Evolutionary conservation across 2,113 vertebrate species (phyloP), one percentile per base, ranked within the genome.

Genomic region (Triplophysa dalaica): DNA sequence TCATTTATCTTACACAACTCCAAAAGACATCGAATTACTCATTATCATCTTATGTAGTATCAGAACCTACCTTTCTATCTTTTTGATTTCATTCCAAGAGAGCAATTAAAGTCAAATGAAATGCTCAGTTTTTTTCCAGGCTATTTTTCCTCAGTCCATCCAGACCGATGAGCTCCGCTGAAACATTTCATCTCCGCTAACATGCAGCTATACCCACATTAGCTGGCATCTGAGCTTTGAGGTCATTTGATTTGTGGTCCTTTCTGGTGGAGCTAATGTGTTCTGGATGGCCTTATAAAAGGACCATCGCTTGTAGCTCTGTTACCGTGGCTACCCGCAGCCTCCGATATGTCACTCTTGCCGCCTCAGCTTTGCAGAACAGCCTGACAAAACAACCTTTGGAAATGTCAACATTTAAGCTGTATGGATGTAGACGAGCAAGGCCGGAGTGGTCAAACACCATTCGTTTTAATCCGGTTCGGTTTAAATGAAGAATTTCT

Each of bases 391-490:
- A 83, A 82, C 89, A 91, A 92, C 90, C 91, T 92, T 92, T 93
- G 81, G 85, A 94, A 94, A 94, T 93, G 91, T 93, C 92, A 92
- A 85, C 58, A 61, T 63, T 84, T 90, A 91, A 94, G 87, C 85
- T 70, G 76, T 64, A 86, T 82, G 86, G 88, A 90, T 89, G 88
- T 87, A 86, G 89, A 86, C 85, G 83, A 84, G 86, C 84, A 83
- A 87, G 87, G 89, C 87, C 60, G 82, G 70, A 64, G 83, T 89
- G 90, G 92, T 93, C 92, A 91, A 90, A 93, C 87, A 80, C 87
- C 87, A 90, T 92, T 91, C 89, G 85, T 89, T 94, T 92, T 90
- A 92, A 93, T 92, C 89, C 89, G 87, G 85, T 92, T 91, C 90
- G 89, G 19, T 76, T 83, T 87, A 89, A 88, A 87, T 81, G 85